Evolutionary conservation across 2,797 vertebrate genomes (phyloP).

Genomic region (Sebastes variabilis): DNA sequence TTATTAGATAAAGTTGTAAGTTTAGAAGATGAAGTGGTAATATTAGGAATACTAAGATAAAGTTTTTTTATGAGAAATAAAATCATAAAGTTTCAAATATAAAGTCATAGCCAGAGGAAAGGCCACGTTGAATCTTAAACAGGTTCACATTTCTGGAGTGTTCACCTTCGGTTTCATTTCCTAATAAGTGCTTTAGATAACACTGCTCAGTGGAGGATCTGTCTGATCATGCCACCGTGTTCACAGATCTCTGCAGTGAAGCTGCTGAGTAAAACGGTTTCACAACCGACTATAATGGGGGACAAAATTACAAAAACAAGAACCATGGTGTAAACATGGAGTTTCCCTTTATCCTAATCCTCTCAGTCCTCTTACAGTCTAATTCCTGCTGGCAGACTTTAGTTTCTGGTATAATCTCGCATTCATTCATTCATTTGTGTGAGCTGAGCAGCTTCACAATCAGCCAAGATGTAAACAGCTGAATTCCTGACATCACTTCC

Average conservation of each 20-base stretch:
- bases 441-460: constrained; percentile 11
- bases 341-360: constrained; percentile 12
- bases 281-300: not conserved
- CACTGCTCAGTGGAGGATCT: not conserved
- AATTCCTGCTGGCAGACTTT: not conserved
- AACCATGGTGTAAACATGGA: not conserved
- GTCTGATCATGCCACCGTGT: not conserved
- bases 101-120: not conserved
- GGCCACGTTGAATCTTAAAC: not conserved
- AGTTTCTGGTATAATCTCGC: not conserved
- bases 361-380: not conserved
- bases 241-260: not conserved
- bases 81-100: not conserved
- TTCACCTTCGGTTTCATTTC: constrained; percentile 26
- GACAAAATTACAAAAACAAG: not conserved
- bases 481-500: not conserved
- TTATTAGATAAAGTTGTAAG: too few relatives aligned
- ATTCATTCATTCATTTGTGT: not conserved
- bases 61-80: not conserved
- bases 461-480: not conserved
- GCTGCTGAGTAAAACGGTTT: not conserved
- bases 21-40: not conserved
- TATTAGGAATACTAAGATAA: not conserved
- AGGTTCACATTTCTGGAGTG: not conserved
- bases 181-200: not conserved